These are phyloP conservation scores for Archocentrus centrarchus DNA, from an alignment of 2,113 vertebrate species.

Conservation along the genomic window DNA sequence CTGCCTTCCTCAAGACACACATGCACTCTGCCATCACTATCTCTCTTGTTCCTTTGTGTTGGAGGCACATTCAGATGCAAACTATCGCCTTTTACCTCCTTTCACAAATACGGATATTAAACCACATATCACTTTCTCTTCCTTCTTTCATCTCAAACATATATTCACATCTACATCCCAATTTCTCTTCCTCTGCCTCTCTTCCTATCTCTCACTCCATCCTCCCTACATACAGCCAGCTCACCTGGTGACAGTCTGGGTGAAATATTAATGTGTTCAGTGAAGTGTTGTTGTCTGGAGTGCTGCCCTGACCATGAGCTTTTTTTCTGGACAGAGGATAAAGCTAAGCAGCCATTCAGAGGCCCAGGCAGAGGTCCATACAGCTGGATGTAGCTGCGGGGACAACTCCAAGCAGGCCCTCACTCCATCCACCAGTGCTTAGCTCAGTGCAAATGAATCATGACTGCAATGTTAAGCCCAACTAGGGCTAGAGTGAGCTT, in stretches of 20 bases:
- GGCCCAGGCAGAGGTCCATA: conserved; percentile 30
- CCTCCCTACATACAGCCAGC: conserved; percentile 16
- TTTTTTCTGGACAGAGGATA: conserved; percentile 48
- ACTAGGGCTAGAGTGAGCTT: neutral
- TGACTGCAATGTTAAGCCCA: conserved; percentile 23
- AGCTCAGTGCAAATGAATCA: conserved; percentile 36
- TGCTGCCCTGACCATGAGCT: conserved; percentile 59
- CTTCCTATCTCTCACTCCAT: conserved; percentile 7
- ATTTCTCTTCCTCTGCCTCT: conserved; percentile 11
- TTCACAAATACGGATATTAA: conserved; percentile 73
- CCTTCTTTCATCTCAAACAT: conserved; percentile 56
- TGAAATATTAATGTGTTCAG: conserved; percentile 72
- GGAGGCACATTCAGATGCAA: conserved; percentile 52
- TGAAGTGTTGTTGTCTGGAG: conserved; percentile 69
- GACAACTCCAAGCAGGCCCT: neutral
- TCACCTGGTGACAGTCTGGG: conserved; percentile 56
- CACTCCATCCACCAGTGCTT: neutral
- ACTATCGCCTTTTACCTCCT: conserved; percentile 27
- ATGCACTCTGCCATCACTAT: neutral
- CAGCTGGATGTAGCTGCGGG: conserved; percentile 8
- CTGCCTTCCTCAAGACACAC: conserved; percentile 9
- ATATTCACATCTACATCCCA: conserved; percentile 33
- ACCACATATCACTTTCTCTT: conserved; percentile 55
- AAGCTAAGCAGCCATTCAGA: conserved; percentile 41
- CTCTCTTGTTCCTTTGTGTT: neutral